Evolutionary conservation across 1,140 invertebrate genomes (phyloP), one percentile per base, ranked within the genome.

Genomic region (Agrypnia vestita): DNA sequence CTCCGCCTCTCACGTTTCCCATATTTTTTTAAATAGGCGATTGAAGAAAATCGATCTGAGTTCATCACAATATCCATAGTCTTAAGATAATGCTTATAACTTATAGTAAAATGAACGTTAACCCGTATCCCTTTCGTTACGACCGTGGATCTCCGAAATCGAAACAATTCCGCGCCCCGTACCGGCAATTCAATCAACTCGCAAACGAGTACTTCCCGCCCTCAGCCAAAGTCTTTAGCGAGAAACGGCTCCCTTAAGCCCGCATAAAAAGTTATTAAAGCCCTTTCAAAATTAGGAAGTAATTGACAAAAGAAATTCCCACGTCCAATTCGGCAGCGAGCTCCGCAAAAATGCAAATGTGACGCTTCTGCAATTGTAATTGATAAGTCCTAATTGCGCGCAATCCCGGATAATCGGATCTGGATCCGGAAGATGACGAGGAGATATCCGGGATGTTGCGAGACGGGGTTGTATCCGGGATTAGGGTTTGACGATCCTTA

Each of bases 291-390:
- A 62, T 62, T 62, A 62, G 25, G 59, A 62, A 62, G 59, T 62
- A 62, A 62, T 62, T 62, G 59, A 62, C 17, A 62, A 62, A 62
- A 62, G 59, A 62, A 19, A 62, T 62, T 62, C 59, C 10, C 21
- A 62, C 25, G 25, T 62, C 59, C 59, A 25, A 35, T 62, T 62
- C 25, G 19, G 8, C 17, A 1, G 49, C 49, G 25, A 35, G 25
- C 25, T 51, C 49, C 11, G 49, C 59, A 62, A 62, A 62, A 62
- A 62, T 62, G 59, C 21, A 62, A 62, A 62, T 62, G 25, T n/a
- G 53, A 56, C n/a, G 4, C n/a, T 56, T 13, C 0, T 56, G 53
- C 53, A 56, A 15, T 15, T 10, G 15, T 11, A 62, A 62, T 19
- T 62, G 59, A 62, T 62, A 62, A 62, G 59, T 21, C 59, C 59